Percentiles rank a stretch among this genome's conserved stretches.
Evolutionary conservation across 2,888 invertebrate species (phyloP).

Genomic region (Nycteola revayana): DNA sequence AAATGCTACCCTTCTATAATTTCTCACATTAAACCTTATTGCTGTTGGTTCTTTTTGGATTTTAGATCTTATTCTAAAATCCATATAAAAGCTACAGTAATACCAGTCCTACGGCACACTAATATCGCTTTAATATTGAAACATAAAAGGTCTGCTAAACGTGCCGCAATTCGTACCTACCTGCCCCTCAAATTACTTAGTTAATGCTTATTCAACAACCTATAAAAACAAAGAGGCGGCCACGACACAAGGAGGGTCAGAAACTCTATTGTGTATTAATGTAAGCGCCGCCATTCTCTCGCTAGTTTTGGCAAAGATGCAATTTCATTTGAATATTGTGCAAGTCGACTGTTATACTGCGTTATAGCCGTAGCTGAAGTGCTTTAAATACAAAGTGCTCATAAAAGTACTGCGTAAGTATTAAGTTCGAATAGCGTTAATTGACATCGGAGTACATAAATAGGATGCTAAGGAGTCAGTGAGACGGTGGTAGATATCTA

Average conservation of each 20-base stretch:
- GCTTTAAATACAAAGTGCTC: conserved; percentile 75
- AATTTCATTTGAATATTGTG: conserved; percentile 82
- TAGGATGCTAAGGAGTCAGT: conserved; percentile 6
- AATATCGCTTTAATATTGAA: conserved; percentile 37
- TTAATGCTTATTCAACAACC: conserved; percentile 73
- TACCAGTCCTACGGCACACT: conserved; percentile 19
- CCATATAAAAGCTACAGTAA: conserved; percentile 22
- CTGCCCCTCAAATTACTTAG: conserved; percentile 60
- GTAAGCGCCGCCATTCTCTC: conserved; percentile 71
- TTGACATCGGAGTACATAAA: conserved; percentile 38
- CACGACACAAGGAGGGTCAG: conserved; percentile 68
- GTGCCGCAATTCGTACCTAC: conserved; percentile 56
- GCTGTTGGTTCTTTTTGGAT: too few species aligned
- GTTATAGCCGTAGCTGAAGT: conserved; percentile 63
- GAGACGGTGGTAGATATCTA: conserved; percentile 13
- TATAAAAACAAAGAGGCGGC: conserved; percentile 75
- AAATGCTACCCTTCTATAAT: too few species aligned
- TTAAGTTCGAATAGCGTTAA: conserved; percentile 48
- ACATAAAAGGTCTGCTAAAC: conserved; percentile 48
- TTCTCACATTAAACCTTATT: too few species aligned
- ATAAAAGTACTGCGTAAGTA: conserved; percentile 61
- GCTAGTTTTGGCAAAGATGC: conserved; percentile 82
- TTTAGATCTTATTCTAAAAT: conserved; percentile 16
- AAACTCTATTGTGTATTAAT: conserved; percentile 78
- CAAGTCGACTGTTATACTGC: conserved; percentile 71